phyloP scores from a whole-genome alignment of 2,797 vertebrate genomes.

The Myiotriccus ornatus region DNA sequence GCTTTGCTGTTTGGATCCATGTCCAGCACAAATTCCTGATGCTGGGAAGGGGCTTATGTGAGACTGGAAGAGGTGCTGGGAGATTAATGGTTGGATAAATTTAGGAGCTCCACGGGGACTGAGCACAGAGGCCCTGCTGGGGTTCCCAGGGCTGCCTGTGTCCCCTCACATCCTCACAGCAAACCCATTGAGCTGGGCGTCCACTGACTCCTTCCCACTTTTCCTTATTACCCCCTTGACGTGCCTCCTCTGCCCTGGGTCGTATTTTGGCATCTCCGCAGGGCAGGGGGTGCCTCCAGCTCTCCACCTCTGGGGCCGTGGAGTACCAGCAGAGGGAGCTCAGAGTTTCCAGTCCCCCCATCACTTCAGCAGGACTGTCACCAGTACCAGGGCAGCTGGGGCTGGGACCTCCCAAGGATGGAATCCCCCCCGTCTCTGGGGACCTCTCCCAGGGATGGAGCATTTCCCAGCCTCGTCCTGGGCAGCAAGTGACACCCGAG shows the following conservation, averaged over 20 bases:
- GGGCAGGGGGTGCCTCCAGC: not conserved
- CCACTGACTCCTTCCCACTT: not conserved
- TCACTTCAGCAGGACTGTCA: not conserved
- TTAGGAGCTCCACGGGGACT: not conserved
- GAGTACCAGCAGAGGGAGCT: not conserved
- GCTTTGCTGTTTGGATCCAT: not conserved
- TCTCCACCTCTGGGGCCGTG: not conserved
- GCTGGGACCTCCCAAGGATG: not conserved
- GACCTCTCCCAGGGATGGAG: not conserved
- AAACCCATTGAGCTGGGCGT: rapidly evolving
- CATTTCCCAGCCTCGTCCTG: not conserved
- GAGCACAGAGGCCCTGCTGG: not conserved
- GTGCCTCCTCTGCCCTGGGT: not conserved
- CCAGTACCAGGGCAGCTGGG: not conserved
- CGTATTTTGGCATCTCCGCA: not conserved
- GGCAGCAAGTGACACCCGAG: not conserved
- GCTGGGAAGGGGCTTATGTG: not conserved
- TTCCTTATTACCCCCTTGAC: rapidly evolving
- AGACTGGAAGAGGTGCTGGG: not conserved
- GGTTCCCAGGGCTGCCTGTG: not conserved
- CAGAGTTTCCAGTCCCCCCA: not conserved
- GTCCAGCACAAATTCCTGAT: not conserved
- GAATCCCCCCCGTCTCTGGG: not conserved
- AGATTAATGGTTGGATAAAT: not conserved
- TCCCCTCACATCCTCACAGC: rapidly evolving